Evolutionary conservation across 2,888 invertebrate species (phyloP), one percentile per base, ranked within the genome.

Genomic region (Pollenia griseotomentosa): DNA sequence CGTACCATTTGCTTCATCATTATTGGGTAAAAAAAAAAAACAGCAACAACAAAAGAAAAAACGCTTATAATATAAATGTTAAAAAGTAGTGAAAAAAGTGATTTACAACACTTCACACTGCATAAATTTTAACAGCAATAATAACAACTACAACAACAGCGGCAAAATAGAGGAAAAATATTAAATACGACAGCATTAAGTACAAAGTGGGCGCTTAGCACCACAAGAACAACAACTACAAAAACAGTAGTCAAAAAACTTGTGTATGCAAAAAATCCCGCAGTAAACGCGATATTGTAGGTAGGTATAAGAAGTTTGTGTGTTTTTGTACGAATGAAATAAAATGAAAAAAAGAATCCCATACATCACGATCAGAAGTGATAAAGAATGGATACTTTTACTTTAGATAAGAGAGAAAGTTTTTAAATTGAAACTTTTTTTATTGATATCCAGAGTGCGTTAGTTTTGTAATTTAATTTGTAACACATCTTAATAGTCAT

Each of bases 91-190:
- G 84, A 86, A 86, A 85, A 80, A 88, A 83, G 88, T 88, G 87
- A 88, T 89, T 86, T 88, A 88, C 88, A 88, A 82, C 89, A 88
- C 88, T 89, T 89, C 87, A 74, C 84, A 85, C 84, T 85, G 84
- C 74, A 85, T 85, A 85, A 85, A 85, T 80, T 80, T 85, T 46
- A 80, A 81, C 44, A 57, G 73, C 65, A 79, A 74, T 66, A 73
- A 12, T 59, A 40, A 61, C 8, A 77, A 51, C 7, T 51, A 74
- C 33, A 59, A 19, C 23, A 63, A 57, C 42, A 53, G 48, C 79
- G n/a, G 19, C 59, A 70, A 75, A 14, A 70, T 61, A n/a, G 53
- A 53, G n/a, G 63, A 53, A 66, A 73, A 65, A 81, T 70, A 77
- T 66, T 66, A 71, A 85, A 82, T 51, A 82, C 77, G 81, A 74